Base-by-base conservation (phyloP, 2,888 invertebrate species). In the Ctenicera cuprea region DNA sequence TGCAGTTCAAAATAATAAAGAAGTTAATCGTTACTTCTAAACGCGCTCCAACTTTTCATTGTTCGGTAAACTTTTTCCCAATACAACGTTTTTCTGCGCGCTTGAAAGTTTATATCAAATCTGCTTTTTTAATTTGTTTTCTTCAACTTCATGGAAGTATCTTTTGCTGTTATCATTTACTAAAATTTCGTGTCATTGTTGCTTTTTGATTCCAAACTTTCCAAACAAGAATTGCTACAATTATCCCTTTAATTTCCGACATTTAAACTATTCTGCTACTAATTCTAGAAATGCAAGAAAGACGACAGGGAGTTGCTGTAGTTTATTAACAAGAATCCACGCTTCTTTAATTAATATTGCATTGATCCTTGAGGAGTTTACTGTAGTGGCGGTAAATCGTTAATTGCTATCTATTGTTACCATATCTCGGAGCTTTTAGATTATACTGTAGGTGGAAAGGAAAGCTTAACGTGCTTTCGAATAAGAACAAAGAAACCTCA, bases 401-500 rank as follows among this genome's bases (percentile, higher is more conserved):
- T 66, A 72, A 72, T 72, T 72, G 59, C 61, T 66, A 30, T 41
- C 66, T 66, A 66, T 72, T 66, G 48, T 72, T 72, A 38, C 33
- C 52, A 43, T 48, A 71, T 61, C 59, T 71, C 30, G 45, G 14
- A 63, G 70, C 64, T 66, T 72, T 72, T 52, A 61, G 66, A 67
- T 72, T 50, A 61, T 41, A 66, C 43, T 48, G 37, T 62, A 66
- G 66, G 61, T 66, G 66, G 41, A 66, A 66, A 50, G 59, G 66
- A 66, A 71, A 72, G 66, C 61, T 66, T 61, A 61, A 37, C 66
- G 48, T 37, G 64, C 72, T 66, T 67, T 66, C 45, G 48, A 67
- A 43, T 41, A 48, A 48, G 61, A 66, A 72, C 66, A 72, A 72
- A 72, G 72, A 45, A 71, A 62, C 72, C 72, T 66, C 72, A 72